Evolutionary conservation across 2,888 invertebrate species (phyloP), one percentile per base, ranked within the genome.

Genomic region (Pristionchus fissidentatus): DNA sequence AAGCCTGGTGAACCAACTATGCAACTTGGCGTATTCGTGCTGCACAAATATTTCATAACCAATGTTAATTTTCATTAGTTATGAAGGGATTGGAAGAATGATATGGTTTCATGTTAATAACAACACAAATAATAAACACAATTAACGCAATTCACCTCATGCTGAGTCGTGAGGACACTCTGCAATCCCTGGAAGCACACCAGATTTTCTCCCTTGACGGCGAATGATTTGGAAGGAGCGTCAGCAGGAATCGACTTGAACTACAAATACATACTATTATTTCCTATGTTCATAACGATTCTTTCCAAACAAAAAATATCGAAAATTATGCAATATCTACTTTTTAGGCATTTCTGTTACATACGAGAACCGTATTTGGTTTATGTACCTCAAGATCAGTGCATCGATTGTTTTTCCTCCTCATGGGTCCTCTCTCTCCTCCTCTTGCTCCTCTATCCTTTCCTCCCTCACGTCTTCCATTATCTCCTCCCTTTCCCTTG

Each of bases 121-220:
- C 3, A 32, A 32, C 19, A 15, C 41, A 43, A 73, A 73, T 43
- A 10, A 73, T 10, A 35, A 5, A 73, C 41, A 43, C n/a, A n/a
- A n/a, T n/a, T n/a, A n/a, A n/a, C n/a, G n/a, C n/a, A 35, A 10
- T 46, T 35, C 13, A 88, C 88, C 73, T 55, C 85, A 79, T 89
- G 87, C 79, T 89, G 87, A 5, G 87, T 87, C 4, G 89, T 85
- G 83, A 88, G 87, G 4, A 87, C 85, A 55, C 86, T 87, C 38
- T 85, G 83, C 49, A 87, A 86, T 10, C 89, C 89, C 32, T 86
- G 85, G 81, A 89, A 89, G 73, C 85, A 86, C 49, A 84, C 55
- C 15, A 88, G 84, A 52, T 89, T 88, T 0, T 87, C 87, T 35
- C 85, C 43, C 13, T 83, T 82, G 13, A 86, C 81, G 0, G 29